A percentile compares a stretch with the other conserved stretches of the same genome.
phyloP scores from a whole-genome alignment of 2,888 invertebrate species.

The Perizoma affinitatum region DNA sequence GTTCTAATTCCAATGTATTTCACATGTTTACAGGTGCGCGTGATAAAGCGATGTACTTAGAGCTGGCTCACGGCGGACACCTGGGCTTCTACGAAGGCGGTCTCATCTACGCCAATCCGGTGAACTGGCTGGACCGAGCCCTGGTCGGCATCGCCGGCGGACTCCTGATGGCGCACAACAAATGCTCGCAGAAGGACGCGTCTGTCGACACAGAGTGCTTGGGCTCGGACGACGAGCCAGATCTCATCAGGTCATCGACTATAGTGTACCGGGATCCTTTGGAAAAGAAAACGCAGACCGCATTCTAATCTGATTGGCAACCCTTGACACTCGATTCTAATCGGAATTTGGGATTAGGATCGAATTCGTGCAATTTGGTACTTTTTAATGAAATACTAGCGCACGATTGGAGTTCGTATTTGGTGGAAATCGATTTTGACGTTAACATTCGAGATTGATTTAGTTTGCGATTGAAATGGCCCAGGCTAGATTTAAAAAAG shows the following conservation, averaged over 20 bases:
- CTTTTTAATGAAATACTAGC: too few relatives aligned
- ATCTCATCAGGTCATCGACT: constrained; percentile 72
- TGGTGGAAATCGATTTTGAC: too few relatives aligned
- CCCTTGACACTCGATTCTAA: too few relatives aligned
- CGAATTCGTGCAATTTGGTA: too few relatives aligned
- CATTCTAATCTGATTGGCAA: background rate
- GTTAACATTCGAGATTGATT: too few relatives aligned
- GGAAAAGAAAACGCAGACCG: constrained; percentile 51
- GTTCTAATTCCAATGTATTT: too few relatives aligned
- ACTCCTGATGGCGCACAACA: constrained; percentile 85
- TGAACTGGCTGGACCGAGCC: constrained; percentile 96
- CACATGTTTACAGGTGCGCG: constrained; percentile 82
- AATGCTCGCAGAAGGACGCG: constrained; percentile 61
- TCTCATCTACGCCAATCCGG: constrained; percentile 92
- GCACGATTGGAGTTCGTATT: too few relatives aligned
- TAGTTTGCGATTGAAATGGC: too few relatives aligned
- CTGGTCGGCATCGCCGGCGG: constrained; percentile 92
- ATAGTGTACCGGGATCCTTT: constrained; percentile 72
- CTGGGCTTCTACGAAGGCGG: constrained; percentile 97
- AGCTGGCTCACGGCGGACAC: constrained; percentile 96
- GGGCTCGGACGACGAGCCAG: constrained; percentile 64
- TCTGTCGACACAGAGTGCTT: constrained; percentile 35
- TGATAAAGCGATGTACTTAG: constrained; percentile 88
- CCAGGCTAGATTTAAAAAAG: too few relatives aligned
- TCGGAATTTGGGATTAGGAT: too few relatives aligned